Evolutionary conservation across 2,113 vertebrate genomes (phyloP), one percentile per base, ranked within the genome.

Genomic region (Hippocampus comes): DNA sequence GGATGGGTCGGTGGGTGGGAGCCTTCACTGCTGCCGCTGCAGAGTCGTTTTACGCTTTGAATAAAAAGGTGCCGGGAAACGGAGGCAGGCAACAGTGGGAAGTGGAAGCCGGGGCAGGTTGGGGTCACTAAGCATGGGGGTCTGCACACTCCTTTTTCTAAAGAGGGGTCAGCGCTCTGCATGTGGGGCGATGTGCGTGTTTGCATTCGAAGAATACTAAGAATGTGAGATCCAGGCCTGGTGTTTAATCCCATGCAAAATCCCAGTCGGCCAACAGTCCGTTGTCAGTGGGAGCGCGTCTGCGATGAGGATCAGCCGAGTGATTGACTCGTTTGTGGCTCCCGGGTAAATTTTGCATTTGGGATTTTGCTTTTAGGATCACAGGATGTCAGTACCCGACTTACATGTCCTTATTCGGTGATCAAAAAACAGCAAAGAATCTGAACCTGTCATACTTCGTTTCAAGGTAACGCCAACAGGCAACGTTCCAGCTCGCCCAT

Each of bases 51-150:
- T 18, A 5, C 27, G 64, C 4, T 27, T 48, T 48, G 14, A 49
- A 66, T 66, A 15, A 66, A 65, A 65, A 76, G 63, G 75, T 71
- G 68, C 73, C 3, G 6, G 67, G 71, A 78, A 70, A 74, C 49
- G 71, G 65, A 70, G 78, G 76, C 73, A 81, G 79, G 73, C 82
- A 80, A 82, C 78, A 86, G 78, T 80, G 88, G 83, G 86, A 86
- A 89, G 87, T 84, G 87, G 87, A 87, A 82, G 85, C 84, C 43
- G 25, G 85, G 84, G 85, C 78, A 86, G 75, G 79, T 71, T 69
- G 81, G 86, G 89, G 88, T 92, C 90, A 92, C 76, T 68, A 82
- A 86, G 87, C 89, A 84, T 89, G 81, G 78, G 82, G 89, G 87
- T 91, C 87, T 87, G 83, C 89, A 87, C 86, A 66, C 89, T 90